A percentile compares a stretch with the other conserved stretches of the same genome.
Evolutionary conservation across 2,113 vertebrate species (phyloP).

Genomic region (Cacatua alba): DNA sequence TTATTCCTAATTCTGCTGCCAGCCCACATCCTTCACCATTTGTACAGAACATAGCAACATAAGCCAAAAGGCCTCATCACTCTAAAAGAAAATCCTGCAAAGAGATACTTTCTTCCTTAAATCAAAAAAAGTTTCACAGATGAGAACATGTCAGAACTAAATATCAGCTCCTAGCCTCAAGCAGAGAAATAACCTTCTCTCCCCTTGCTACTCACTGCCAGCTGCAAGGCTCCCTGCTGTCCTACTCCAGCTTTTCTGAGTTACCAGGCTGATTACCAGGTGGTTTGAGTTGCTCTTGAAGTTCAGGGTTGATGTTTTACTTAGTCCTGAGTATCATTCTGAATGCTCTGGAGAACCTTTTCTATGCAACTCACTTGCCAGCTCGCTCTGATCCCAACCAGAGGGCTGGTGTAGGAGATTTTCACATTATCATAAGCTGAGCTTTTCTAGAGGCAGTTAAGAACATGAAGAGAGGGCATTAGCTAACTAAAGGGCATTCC

Average conservation of each 20-base stretch:
- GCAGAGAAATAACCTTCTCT: background rate
- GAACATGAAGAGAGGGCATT: background rate
- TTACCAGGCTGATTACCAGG: background rate
- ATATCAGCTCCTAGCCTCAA: background rate
- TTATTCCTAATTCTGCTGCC: background rate
- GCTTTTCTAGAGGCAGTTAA: background rate
- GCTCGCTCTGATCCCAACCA: background rate
- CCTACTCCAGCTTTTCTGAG: background rate
- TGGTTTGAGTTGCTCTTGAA: background rate
- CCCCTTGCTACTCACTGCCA: background rate
- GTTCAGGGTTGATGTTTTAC: background rate
- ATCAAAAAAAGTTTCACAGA: background rate
- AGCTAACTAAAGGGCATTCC: background rate
- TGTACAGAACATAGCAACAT: background rate
- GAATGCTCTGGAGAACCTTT: background rate
- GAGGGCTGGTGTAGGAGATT: background rate
- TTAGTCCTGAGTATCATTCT: background rate
- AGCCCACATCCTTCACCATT: background rate
- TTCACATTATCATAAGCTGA: fast-evolving
- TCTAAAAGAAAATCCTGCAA: background rate
- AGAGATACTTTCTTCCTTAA: fast-evolving
- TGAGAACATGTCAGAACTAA: fast-evolving
- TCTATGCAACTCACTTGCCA: background rate
- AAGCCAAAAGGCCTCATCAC: background rate
- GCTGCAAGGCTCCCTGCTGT: background rate